Evolutionary conservation across 2,113 vertebrate species (phyloP).

Genomic region (Vireo altiloquus): DNA sequence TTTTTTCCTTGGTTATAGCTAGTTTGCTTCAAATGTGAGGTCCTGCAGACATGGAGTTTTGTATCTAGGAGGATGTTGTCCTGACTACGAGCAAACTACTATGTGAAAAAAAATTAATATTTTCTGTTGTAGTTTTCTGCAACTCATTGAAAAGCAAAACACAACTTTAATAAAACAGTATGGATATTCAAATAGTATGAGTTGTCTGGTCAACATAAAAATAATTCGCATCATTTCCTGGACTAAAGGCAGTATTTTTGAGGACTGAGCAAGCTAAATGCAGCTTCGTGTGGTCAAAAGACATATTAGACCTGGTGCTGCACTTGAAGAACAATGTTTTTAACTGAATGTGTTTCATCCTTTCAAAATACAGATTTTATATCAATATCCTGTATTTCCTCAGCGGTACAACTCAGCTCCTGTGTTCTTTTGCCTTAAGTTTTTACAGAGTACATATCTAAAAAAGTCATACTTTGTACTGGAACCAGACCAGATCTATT

Average conservation of each 20-base stretch:
- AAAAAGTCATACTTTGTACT: not conserved
- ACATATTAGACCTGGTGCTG: not conserved
- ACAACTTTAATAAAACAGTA: not conserved
- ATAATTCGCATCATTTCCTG: not conserved
- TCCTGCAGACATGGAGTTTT: not conserved
- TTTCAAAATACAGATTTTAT: not conserved
- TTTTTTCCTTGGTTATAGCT: not conserved
- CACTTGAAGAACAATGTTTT: not conserved
- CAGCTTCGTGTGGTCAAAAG: not conserved
- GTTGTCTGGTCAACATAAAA: not conserved
- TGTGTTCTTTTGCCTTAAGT: not conserved
- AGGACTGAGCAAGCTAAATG: not conserved
- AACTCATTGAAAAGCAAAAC: not conserved
- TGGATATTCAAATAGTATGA: not conserved
- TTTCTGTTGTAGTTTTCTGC: not conserved
- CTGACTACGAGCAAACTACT: not conserved
- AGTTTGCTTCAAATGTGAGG: not conserved
- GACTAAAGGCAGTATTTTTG: not conserved
- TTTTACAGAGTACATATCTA: not conserved
- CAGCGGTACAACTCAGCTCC: not conserved
- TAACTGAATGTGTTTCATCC: not conserved
- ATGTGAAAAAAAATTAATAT: not conserved
- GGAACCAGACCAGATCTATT: not conserved
- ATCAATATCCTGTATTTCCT: not conserved
- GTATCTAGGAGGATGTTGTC: not conserved